Evolutionary conservation across 2,113 vertebrate genomes (phyloP).

Genomic region (Scomber colias): DNA sequence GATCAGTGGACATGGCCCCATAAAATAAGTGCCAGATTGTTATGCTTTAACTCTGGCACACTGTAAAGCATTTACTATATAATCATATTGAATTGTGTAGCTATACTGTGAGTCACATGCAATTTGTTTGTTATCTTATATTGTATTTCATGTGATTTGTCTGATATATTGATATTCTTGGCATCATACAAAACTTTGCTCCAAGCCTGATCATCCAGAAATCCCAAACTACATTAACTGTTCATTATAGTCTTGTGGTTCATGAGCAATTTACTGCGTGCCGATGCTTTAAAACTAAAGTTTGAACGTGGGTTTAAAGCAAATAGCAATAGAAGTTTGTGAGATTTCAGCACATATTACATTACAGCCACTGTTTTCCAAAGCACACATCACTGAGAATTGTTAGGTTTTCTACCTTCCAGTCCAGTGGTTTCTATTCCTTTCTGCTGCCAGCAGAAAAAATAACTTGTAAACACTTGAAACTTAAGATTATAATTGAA

Average conservation of each 20-base stretch:
- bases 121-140: not conserved
- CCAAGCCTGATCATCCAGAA: too few relatives aligned
- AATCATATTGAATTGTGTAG: slow-evolving; percentile 23
- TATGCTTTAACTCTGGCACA: not conserved
- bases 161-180: not conserved
- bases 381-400: slow-evolving; percentile 20
- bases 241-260: not conserved
- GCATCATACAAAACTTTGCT: slow-evolving; percentile 4
- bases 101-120: slow-evolving; percentile 8
- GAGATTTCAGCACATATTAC: slow-evolving; percentile 23
- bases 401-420: slow-evolving; percentile 33
- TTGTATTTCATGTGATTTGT: not conserved
- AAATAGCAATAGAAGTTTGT: not conserved
- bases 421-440: slow-evolving; percentile 22
- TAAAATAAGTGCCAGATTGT: slow-evolving; percentile 8
- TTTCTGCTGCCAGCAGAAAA: not conserved
- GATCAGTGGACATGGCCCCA: slow-evolving; percentile 18
- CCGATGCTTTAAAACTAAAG: slow-evolving; percentile 14
- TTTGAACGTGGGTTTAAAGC: slow-evolving; percentile 5
- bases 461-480: slow-evolving; percentile 18
- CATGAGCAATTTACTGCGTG: slow-evolving; percentile 1
- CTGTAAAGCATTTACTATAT: not conserved
- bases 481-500: not conserved
- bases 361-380: slow-evolving; percentile 27
- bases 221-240: too few relatives aligned